A percentile compares a stretch with the other conserved stretches of the same genome.
These are phyloP conservation scores for Syngnathus rostellatus DNA, from an alignment of 2,797 vertebrate genomes.

Conservation along the genomic window DNA sequence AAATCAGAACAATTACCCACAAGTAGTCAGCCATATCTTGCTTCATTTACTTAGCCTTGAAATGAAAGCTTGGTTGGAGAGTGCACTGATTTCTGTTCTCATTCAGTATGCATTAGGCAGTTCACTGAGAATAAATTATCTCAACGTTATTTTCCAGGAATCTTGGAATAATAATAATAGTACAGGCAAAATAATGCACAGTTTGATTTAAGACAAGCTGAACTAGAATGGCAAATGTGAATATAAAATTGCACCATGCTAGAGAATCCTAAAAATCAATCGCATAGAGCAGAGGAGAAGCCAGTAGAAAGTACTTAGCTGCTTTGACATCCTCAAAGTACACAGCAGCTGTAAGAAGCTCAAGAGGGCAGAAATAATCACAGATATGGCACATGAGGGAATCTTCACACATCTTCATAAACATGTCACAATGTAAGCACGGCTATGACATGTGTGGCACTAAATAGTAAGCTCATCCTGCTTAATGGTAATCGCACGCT, in stretches of 20 bases:
- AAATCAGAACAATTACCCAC: slow-evolving; percentile 57
- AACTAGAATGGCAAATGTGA: not conserved
- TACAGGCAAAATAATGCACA: not conserved
- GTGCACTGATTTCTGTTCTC: slow-evolving; percentile 23
- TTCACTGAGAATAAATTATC: slow-evolving; percentile 11
- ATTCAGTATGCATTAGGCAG: slow-evolving; percentile 38
- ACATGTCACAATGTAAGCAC: slow-evolving; percentile 11
- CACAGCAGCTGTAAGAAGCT: slow-evolving; percentile 47
- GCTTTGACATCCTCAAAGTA: slow-evolving; percentile 38
- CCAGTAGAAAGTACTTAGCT: slow-evolving; percentile 33
- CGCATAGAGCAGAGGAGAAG: slow-evolving; percentile 16
- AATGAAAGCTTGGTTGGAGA: slow-evolving; percentile 44
- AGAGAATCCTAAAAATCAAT: slow-evolving; percentile 7
- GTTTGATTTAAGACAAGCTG: slow-evolving; percentile 1
- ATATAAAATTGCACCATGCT: not conserved
- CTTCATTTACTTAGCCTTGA: slow-evolving; percentile 56
- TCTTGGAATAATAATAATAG: slow-evolving; percentile 21
- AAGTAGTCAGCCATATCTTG: slow-evolving; percentile 46
- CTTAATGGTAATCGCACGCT: slow-evolving; percentile 5
- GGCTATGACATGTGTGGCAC: not conserved
- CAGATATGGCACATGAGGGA: slow-evolving; percentile 8
- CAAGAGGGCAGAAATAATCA: slow-evolving; percentile 29
- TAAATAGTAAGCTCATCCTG: slow-evolving; percentile 5
- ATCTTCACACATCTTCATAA: slow-evolving; percentile 17
- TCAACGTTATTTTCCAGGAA: too few species aligned